Percentiles rank a stretch among this genome's conserved stretches.
phyloP scores from a whole-genome alignment of 2,113 vertebrate species.

The Hipposideros armiger region DNA sequence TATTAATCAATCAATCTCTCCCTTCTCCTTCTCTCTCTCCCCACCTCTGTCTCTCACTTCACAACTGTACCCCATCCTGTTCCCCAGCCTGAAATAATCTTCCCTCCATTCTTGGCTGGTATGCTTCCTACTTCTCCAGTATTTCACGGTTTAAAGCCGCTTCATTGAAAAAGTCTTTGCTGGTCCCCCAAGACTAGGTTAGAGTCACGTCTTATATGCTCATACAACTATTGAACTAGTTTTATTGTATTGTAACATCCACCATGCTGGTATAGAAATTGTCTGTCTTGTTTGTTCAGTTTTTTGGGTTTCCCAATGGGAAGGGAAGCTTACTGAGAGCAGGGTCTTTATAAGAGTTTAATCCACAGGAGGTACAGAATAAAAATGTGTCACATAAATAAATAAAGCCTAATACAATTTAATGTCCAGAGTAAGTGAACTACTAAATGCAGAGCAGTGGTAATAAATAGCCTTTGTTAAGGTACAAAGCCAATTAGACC shows the following conservation, averaged over 20 bases:
- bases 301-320: background rate
- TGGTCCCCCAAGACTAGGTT: background rate
- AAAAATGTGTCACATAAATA: slow-evolving; percentile 31
- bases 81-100: background rate
- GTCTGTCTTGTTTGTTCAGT: background rate
- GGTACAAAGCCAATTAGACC: background rate
- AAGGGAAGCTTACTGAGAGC: background rate
- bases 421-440: background rate
- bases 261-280: background rate
- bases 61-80: background rate
- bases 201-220: background rate
- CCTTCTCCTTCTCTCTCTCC: background rate
- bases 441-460: background rate
- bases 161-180: background rate
- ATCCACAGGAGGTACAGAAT: background rate
- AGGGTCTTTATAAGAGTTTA: background rate
- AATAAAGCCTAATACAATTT: slow-evolving; percentile 13
- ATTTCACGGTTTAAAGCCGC: background rate
- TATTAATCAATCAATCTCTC: background rate
- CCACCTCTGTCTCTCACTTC: background rate
- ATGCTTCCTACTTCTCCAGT: background rate
- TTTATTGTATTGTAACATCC: background rate
- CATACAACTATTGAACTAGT: background rate
- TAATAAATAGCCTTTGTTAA: slow-evolving; percentile 12
- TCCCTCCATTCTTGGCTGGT: background rate